Percentiles rank a stretch among this genome's conserved stretches.
Conservation (phyloP, 2,113 vertebrate genomes). For the Riparia riparia region DNA sequence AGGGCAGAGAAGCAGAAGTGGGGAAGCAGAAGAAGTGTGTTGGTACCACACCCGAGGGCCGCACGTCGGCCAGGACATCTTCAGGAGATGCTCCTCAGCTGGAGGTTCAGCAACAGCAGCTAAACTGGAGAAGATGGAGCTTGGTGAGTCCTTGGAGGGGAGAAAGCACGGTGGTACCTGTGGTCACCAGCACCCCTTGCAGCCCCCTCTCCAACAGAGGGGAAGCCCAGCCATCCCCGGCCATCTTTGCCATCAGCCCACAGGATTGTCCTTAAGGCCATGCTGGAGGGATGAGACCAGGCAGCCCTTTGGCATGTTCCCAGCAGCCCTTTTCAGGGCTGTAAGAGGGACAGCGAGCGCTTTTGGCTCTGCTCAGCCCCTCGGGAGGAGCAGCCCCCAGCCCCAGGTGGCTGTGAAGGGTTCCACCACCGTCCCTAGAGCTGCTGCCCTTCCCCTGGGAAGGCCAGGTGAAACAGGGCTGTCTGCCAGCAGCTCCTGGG, state of each 20-base stretch:
- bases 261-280: neutral
- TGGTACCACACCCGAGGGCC: neutral
- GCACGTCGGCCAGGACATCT: neutral
- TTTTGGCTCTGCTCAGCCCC: neutral
- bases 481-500: neutral
- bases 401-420: neutral
- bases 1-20: neutral
- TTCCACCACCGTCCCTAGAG: neutral
- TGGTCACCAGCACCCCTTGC: neutral
- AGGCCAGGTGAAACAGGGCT: neutral
- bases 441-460: neutral
- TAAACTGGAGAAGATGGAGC: neutral
- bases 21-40: neutral
- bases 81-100: neutral
- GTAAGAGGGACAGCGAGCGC: rapidly evolving
- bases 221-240: neutral
- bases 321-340: neutral
- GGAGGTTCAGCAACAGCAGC: neutral
- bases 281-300: neutral
- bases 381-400: rapidly evolving
- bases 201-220: neutral
- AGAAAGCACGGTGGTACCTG: rapidly evolving
- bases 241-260: neutral
- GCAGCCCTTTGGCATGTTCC: neutral
- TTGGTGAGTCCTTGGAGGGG: neutral